phyloP scores from a whole-genome alignment of 2,888 invertebrate species.

The Lasioglossum pauxillum region DNA sequence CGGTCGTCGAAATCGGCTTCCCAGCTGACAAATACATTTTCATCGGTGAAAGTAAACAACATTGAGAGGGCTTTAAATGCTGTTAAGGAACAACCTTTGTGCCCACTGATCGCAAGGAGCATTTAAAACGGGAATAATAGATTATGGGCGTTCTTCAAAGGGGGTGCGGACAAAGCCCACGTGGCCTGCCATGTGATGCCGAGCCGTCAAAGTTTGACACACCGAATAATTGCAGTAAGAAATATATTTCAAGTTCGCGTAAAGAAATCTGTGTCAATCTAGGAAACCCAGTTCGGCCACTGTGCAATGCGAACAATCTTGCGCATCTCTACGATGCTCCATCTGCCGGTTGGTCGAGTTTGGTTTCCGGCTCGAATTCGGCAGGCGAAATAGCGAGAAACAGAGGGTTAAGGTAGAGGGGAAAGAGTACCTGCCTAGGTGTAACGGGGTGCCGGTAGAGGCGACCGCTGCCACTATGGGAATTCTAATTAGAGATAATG shows the following conservation, averaged over 20 bases:
- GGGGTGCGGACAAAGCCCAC: background rate
- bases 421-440: constrained; percentile 46
- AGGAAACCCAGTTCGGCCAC: background rate
- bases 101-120: background rate
- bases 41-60: background rate
- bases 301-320: background rate
- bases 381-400: background rate
- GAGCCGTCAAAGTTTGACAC: too few relatives aligned
- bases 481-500: constrained; percentile 82
- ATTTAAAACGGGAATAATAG: background rate
- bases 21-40: background rate
- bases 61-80: background rate
- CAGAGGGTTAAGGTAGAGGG: background rate
- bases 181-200: background rate
- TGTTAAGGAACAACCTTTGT: background rate
- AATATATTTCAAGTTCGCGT: background rate
- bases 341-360: background rate
- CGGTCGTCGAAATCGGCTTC: background rate
- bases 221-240: background rate
- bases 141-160: background rate
- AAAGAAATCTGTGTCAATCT: background rate
- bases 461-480: constrained; percentile 66
- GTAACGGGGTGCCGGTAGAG: constrained; percentile 61
- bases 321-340: fast-evolving
- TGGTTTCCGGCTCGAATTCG: background rate